Base-by-base conservation (phyloP, 2,888 invertebrate species). In the Leptinotarsa juncta region DNA sequence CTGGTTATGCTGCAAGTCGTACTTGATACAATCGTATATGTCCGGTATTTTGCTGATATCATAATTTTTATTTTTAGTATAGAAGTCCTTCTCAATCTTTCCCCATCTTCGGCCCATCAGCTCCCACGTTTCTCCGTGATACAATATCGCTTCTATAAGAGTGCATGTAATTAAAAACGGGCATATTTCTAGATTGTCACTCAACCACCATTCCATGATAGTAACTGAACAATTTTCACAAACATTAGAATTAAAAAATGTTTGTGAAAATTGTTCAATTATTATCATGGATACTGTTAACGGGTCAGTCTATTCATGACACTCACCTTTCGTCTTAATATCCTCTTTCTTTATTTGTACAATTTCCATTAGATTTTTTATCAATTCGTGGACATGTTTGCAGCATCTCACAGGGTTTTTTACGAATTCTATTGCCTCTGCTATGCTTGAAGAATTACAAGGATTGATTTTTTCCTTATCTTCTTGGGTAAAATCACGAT, bases 21-120 rank as follows among this genome's bases (percentile, higher is more conserved):
- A 99, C 87, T 99, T 99, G 83, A 99, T 99, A 86, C 99, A 99
- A 89, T 99, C 99, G 85, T 99, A 99, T 81, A 99, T 99, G 87
- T 99, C 99, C 0, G 99, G 99, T 75, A 99, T 97, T 89, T 99
- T 99, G 7, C 98, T 98, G 83, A 99, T 99, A 87, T 99, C 99
- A 88, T 95, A 99, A 55, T 93, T 92, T 82, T 95, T 95, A 83
- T 94, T 95, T 87, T 98, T 98, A 0, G 96, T 95, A 84, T 95
- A 96, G 87, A 99, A 99, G 88, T 99, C 99, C 88, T 99, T 98
- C 86, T 98, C 97, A 71, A 99, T 95, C 89, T 99, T 99, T 60
- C 96, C 96, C 99, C 99, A 99, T 16, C 99, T 91, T 23, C 99
- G 91, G 7, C 97, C 96, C 95, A 99, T 97, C 78, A 99, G 89